Evolutionary conservation across 1,140 invertebrate genomes (phyloP).

Genomic region (Drosophila saltans): DNA sequence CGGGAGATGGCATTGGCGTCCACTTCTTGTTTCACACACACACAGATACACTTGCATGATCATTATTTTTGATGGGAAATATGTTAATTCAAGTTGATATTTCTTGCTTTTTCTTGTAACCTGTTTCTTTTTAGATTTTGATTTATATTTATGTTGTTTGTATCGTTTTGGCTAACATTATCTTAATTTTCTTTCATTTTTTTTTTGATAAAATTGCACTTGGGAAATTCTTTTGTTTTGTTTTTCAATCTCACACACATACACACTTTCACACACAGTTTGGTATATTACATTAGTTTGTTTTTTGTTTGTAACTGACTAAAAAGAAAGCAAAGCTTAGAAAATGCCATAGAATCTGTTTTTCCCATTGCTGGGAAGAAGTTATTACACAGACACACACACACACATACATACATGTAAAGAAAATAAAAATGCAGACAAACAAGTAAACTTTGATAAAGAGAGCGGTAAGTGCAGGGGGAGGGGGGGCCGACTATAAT

Average conservation of each 20-base stretch:
- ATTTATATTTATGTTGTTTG: slow-evolving; percentile 57
- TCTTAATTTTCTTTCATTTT: slow-evolving; percentile 7
- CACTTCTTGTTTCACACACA: slow-evolving; percentile 71
- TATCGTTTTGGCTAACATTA: slow-evolving; percentile 65
- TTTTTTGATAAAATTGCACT: slow-evolving; percentile 63
- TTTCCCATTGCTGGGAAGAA: slow-evolving; percentile 53
- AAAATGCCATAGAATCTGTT: slow-evolving; percentile 60
- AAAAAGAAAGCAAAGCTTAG: slow-evolving; percentile 65
- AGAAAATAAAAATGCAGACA: slow-evolving; percentile 71
- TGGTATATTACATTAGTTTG: slow-evolving; percentile 48
- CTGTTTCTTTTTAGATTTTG: slow-evolving; percentile 69
- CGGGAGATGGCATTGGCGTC: slow-evolving; percentile 45
- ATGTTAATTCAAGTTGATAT: slow-evolving; percentile 68
- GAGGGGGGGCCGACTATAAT: slow-evolving; percentile 47
- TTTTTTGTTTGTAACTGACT: slow-evolving; percentile 51
- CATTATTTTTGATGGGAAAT: slow-evolving; percentile 72
- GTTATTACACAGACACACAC: slow-evolving; percentile 31
- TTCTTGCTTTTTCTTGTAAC: slow-evolving; percentile 57
- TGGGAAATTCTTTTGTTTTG: slow-evolving; percentile 56
- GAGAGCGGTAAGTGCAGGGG: neutral
- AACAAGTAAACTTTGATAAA: slow-evolving; percentile 65
- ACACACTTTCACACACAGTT: slow-evolving; percentile 38
- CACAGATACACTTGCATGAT: slow-evolving; percentile 34
- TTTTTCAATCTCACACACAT: slow-evolving; percentile 43
- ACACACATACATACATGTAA: slow-evolving; percentile 17